Conservation (phyloP, 1,140 invertebrate species). For the Brachionus rotundiformis region DNA sequence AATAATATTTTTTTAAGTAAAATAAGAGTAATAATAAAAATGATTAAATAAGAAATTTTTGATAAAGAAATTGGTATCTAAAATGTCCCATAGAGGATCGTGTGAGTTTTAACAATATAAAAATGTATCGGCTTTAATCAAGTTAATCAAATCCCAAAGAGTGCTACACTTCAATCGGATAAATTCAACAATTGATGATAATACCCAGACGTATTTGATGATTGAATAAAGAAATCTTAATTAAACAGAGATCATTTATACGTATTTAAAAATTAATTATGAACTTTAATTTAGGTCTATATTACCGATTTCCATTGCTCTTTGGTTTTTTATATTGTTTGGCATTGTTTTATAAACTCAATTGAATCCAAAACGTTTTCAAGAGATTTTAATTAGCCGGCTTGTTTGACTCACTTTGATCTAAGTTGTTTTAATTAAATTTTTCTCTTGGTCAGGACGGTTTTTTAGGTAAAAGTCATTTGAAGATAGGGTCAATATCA, state of each 20-base stretch:
- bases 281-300: slow-evolving; percentile 23
- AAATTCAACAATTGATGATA: not conserved
- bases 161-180: not conserved
- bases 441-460: not conserved
- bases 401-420: not conserved
- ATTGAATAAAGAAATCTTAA: slow-evolving; percentile 27
- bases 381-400: slow-evolving; percentile 28
- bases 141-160: slow-evolving; percentile 9
- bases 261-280: slow-evolving; percentile 35
- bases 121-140: not conserved
- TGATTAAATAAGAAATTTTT: too few relatives aligned
- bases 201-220: slow-evolving; percentile 26
- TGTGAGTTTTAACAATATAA: not conserved
- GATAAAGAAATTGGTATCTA: not conserved
- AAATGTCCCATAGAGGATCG: slow-evolving; percentile 10
- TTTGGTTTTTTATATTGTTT: not conserved
- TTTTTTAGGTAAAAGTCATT: slow-evolving; percentile 45
- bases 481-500: slow-evolving; percentile 1
- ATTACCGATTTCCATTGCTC: slow-evolving; percentile 24
- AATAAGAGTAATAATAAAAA: too few relatives aligned
- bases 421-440: slow-evolving; percentile 29
- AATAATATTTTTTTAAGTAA: too few relatives aligned
- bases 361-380: slow-evolving; percentile 25
- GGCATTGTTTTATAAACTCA: slow-evolving; percentile 12
- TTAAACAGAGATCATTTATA: slow-evolving; percentile 47